phyloP scores from a whole-genome alignment of 2,797 vertebrate genomes.

The Taeniopygia guttata region DNA sequence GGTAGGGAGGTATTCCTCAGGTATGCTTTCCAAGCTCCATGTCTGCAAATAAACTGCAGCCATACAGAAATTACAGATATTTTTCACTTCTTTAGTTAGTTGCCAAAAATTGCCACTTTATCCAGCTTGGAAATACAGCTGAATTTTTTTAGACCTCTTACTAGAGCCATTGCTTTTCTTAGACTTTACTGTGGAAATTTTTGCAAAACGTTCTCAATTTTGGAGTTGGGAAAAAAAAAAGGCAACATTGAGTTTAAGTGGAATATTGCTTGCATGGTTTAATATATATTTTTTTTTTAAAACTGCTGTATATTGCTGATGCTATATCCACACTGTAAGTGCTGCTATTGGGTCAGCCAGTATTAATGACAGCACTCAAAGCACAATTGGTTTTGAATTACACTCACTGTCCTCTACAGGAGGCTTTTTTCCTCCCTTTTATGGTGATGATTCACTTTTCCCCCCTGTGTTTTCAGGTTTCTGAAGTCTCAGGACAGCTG shows the following conservation, averaged over 20 bases:
- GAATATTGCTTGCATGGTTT: background rate
- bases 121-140: background rate
- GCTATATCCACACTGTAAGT: background rate
- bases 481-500: background rate
- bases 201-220: background rate
- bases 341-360: background rate
- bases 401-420: background rate
- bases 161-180: background rate
- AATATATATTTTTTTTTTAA: background rate
- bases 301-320: background rate
- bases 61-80: background rate
- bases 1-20: background rate
- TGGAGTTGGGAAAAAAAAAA: background rate
- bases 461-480: background rate
- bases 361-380: background rate
- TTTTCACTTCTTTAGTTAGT: background rate
- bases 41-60: background rate
- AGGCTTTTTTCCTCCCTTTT: accelerated
- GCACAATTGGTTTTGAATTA: background rate
- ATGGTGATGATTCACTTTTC: background rate
- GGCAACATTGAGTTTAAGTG: background rate
- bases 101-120: background rate
- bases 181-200: background rate
- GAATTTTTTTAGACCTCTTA: background rate
- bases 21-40: background rate